Conservation (phyloP, 2,113 vertebrate species). For the Zosterops borbonicus region DNA sequence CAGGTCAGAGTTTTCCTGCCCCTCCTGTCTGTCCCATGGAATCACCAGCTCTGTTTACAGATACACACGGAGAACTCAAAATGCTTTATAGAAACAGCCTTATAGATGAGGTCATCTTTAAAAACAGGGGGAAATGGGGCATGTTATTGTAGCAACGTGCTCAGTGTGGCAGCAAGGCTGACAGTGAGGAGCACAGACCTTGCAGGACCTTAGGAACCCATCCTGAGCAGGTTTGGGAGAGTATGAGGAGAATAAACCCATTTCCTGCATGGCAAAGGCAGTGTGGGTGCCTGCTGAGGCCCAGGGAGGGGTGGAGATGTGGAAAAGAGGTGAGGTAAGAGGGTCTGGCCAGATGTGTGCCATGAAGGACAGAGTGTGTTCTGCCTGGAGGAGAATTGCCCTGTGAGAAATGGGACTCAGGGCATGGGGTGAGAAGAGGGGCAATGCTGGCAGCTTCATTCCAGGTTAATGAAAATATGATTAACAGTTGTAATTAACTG, state of each 20-base stretch:
- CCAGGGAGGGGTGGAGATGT: not conserved
- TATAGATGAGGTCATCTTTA: not conserved
- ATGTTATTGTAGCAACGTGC: not conserved
- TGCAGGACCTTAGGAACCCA: not conserved
- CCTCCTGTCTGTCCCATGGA: not conserved
- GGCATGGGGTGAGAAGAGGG: not conserved
- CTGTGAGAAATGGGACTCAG: not conserved
- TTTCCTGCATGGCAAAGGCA: not conserved
- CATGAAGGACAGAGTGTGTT: not conserved
- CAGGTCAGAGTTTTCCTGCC: not conserved
- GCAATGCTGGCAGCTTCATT: not conserved
- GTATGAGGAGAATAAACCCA: not conserved
- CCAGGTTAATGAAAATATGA: slow-evolving; percentile 61
- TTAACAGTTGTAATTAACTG: slow-evolving; percentile 61
- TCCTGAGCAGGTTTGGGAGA: not conserved
- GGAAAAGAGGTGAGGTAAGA: not conserved
- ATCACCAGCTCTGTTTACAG: not conserved
- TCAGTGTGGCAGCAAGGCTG: not conserved
- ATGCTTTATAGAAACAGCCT: not conserved
- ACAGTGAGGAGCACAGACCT: not conserved
- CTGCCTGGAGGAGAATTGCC: not conserved
- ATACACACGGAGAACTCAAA: not conserved
- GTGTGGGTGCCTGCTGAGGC: not conserved
- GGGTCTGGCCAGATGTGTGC: not conserved
- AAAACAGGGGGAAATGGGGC: not conserved